Percentiles rank a stretch among this genome's conserved stretches.
Evolutionary conservation across 2,113 vertebrate species (phyloP).

Genomic region (Lathamus discolor): DNA sequence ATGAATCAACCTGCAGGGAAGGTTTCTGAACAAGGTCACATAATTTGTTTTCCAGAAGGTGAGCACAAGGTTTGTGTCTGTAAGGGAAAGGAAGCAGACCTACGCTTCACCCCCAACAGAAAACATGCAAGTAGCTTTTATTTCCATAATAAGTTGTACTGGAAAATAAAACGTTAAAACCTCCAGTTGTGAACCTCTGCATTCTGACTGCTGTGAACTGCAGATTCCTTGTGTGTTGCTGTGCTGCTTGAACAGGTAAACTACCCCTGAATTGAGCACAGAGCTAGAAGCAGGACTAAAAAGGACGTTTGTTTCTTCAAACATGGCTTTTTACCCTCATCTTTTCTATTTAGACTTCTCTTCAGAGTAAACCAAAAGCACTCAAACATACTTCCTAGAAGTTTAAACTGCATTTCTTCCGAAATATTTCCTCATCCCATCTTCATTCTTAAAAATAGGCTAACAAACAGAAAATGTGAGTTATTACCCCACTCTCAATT

Average conservation of each 20-base stretch:
- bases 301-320: neutral
- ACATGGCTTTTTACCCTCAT: neutral
- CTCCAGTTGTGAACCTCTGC: neutral
- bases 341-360: neutral
- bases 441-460: neutral
- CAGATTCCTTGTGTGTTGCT: neutral
- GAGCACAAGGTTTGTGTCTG: neutral
- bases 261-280: neutral
- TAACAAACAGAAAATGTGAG: neutral
- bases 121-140: neutral
- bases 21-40: neutral
- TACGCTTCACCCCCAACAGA: neutral
- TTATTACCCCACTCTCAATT: neutral
- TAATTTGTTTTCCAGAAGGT: neutral
- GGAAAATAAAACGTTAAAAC: neutral
- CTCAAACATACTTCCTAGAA: neutral
- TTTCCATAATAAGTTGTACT: neutral
- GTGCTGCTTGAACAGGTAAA: neutral
- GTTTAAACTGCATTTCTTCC: neutral
- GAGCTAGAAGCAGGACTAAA: neutral
- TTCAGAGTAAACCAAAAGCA: neutral
- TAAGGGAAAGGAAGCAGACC: neutral
- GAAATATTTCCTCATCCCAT: neutral
- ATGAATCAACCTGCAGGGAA: neutral
- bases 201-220: neutral